Evolutionary conservation across 2,797 vertebrate genomes (phyloP), one percentile per base, ranked within the genome.

Genomic region (Anniella stebbinsi): DNA sequence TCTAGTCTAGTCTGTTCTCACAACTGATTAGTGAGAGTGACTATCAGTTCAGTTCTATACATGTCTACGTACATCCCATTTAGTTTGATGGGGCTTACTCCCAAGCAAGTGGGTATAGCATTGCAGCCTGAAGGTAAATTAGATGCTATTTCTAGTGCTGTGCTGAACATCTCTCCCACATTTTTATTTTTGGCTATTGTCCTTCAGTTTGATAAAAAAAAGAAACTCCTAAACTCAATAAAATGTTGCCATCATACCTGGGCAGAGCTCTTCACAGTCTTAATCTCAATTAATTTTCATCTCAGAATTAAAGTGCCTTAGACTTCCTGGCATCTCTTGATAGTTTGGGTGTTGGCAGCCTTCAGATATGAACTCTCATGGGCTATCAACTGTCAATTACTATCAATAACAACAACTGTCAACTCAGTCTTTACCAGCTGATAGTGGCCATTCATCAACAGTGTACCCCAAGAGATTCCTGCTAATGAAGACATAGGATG

Each of bases 301-400:
- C 45, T 45, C 41, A 70, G 41, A 70, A 51, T n/a, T 48, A 70
- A 45, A 23, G 18, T n/a, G 17, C 28, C 33, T 51, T 84, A 70
- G 36, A 63, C 23, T 41, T 67, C 12, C 25, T 41, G 33, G 45
- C 0, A 12, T 72, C 30, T 72, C 83, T 84, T 17, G 38, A n/a
- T 23, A n/a, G 30, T 51, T 23, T 51, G 51, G 67, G 28, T 25
- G 72, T 72, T 72, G 66, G 45, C 45, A 72, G 45, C 18, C 33
- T 51, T 70, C 33, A 48, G 63, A 84, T 84, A 84, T 33, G 66
- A 48, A 84, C 25, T 84, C 83, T n/a, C 30, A n/a, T 84, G 48
- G 45, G 33, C 66, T 84, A 67, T 84, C 30, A 70, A 48, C 41
- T 85, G 48, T 70, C 67, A 54, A 54, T 33, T 72, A 23, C 67